These are phyloP conservation scores for Hyperoplus lanceolatus DNA, from an alignment of 2,797 vertebrate genomes.

Conservation along the genomic window DNA sequence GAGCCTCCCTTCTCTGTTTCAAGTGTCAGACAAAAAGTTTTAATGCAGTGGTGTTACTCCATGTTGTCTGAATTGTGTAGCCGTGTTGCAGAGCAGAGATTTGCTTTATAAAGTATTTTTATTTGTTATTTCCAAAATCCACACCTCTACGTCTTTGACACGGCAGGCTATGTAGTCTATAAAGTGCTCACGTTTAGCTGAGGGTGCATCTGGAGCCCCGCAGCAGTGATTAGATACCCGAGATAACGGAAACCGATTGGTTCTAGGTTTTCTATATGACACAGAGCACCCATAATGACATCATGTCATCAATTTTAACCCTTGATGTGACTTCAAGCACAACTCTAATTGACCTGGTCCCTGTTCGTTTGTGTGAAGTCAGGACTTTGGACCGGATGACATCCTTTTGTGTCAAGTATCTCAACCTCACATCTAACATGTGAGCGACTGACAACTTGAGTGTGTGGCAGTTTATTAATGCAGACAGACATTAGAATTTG, in stretches of 20 bases:
- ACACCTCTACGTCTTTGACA: conserved; percentile 34
- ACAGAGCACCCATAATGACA: conserved; percentile 65
- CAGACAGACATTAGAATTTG: conserved; percentile 56
- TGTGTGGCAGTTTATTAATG: conserved; percentile 43
- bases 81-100: conserved; percentile 64
- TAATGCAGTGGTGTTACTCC: conserved; percentile 39
- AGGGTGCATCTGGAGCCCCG: conserved; percentile 10
- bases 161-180: conserved; percentile 51
- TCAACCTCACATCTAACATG: neutral
- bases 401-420: neutral
- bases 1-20: conserved; percentile 32
- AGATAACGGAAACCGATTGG: conserved; percentile 38
- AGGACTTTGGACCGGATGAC: conserved; percentile 44
- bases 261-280: conserved; percentile 35
- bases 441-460: neutral
- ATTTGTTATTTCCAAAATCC: conserved; percentile 30
- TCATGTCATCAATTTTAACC: conserved; percentile 42
- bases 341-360: conserved; percentile 77
- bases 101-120: conserved; percentile 5
- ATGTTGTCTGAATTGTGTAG: conserved; percentile 11
- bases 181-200: conserved; percentile 73
- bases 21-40: conserved; percentile 47
- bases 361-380: conserved; percentile 83
- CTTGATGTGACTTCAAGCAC: conserved; percentile 54
- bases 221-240: conserved; percentile 34